Conservation (phyloP, 2,113 vertebrate species). For the Albula goreensis region DNA sequence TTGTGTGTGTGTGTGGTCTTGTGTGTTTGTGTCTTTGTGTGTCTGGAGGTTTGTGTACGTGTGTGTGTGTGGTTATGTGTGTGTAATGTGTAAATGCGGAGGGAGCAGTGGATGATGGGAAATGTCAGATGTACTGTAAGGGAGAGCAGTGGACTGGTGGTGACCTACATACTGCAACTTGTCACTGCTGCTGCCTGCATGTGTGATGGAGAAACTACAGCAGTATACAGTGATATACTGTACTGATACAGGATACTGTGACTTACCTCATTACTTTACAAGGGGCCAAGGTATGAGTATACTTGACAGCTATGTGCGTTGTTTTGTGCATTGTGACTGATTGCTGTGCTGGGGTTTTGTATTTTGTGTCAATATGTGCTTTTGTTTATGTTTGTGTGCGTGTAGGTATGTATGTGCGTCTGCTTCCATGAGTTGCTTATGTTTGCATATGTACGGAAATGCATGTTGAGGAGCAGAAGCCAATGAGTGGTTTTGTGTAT, state of each 20-base stretch:
- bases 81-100: neutral
- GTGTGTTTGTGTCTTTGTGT: neutral
- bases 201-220: neutral
- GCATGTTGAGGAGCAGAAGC: slow-evolving; percentile 16
- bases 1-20: neutral
- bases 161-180: slow-evolving; percentile 21
- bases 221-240: neutral
- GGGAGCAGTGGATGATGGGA: neutral
- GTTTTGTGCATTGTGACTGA: neutral
- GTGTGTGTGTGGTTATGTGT: neutral
- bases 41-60: neutral
- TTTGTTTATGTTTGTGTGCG: neutral
- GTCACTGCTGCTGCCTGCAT: neutral
- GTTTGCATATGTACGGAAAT: neutral
- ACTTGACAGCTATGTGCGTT: neutral
- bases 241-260: neutral
- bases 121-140: neutral
- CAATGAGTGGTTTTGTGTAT: neutral
- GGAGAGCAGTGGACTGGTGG: neutral
- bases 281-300: neutral
- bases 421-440: neutral
- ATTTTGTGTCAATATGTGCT: slow-evolving; percentile 24
- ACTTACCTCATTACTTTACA: neutral
- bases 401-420: neutral
- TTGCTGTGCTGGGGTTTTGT: neutral